A percentile compares a stretch with the other conserved stretches of the same genome.
Conservation (phyloP, 2,888 invertebrate species). For the Brachypterus glaber region DNA sequence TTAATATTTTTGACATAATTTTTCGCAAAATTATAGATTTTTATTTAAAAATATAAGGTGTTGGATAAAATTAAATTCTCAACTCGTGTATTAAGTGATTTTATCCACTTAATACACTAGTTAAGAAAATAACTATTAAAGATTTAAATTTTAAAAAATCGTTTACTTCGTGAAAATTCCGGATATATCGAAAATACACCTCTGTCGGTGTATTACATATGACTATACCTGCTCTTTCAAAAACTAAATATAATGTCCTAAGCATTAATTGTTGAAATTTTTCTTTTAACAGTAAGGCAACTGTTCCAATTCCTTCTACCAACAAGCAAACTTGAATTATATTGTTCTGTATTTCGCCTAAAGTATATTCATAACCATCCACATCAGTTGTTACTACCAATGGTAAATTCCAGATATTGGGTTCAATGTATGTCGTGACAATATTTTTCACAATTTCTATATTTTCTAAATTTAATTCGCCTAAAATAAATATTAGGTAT, state of each 20-base stretch:
- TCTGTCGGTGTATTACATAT: no score
- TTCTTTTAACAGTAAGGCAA: slow-evolving; percentile 46
- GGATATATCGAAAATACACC: no score
- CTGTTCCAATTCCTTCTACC: slow-evolving; percentile 58
- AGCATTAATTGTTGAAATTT: slow-evolving; percentile 53
- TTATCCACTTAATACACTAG: no score
- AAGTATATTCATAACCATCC: slow-evolving; percentile 27
- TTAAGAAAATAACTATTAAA: no score
- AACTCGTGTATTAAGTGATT: no score
- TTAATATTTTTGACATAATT: no score
- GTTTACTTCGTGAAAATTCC: no score
- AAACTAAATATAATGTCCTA: slow-evolving; percentile 55
- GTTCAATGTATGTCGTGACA: slow-evolving; percentile 41
- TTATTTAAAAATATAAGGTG: no score
- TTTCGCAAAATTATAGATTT: no score
- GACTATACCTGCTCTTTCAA: slow-evolving; percentile 62
- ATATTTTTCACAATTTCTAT: slow-evolving; percentile 21
- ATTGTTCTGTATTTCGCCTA: slow-evolving; percentile 47
- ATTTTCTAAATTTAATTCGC: slow-evolving; percentile 12
- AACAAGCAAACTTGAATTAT: slow-evolving; percentile 57
- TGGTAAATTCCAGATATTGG: slow-evolving; percentile 45
- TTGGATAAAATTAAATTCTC: no score
- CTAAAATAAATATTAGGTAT: slow-evolving; percentile 1
- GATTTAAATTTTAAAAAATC: no score
- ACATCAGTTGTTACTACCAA: slow-evolving; percentile 33